Conservation (phyloP, 2,888 invertebrate genomes). For the Oligia fasciuncula region DNA sequence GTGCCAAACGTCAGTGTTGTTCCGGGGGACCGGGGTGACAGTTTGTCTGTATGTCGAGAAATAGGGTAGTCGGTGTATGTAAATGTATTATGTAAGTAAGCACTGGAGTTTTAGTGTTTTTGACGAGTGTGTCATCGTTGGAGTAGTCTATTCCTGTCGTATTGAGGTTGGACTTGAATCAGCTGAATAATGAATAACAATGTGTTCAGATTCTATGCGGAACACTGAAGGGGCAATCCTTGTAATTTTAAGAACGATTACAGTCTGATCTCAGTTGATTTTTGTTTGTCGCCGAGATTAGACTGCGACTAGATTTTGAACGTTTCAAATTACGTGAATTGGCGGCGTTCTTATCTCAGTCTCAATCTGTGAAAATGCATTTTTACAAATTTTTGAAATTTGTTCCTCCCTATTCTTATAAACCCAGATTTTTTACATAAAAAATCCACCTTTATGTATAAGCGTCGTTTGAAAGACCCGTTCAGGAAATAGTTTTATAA, state of each 20-base stretch:
- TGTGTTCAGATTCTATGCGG: background rate
- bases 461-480: background rate
- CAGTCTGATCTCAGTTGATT: too few relatives aligned
- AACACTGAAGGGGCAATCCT: background rate
- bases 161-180: slow-evolving; percentile 17
- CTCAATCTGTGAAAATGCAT: too few relatives aligned
- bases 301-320: too few relatives aligned
- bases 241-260: too few relatives aligned
- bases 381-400: too few relatives aligned
- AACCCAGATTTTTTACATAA: too few relatives aligned
- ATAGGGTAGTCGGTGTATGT: slow-evolving; percentile 50
- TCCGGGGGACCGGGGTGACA: slow-evolving; percentile 53
- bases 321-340: too few relatives aligned
- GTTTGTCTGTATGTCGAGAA: slow-evolving; percentile 22
- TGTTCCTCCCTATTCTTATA: background rate
- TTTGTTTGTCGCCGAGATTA: too few relatives aligned
- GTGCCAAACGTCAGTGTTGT: slow-evolving; percentile 44
- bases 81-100: slow-evolving; percentile 28
- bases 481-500: slow-evolving; percentile 15
- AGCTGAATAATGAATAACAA: background rate
- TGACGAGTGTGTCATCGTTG: background rate
- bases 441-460: background rate
- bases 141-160: slow-evolving; percentile 18
- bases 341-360: too few relatives aligned
- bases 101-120: slow-evolving; percentile 20